Base-by-base conservation (phyloP, 2,888 invertebrate genomes). In the Polia nebulosa region DNA sequence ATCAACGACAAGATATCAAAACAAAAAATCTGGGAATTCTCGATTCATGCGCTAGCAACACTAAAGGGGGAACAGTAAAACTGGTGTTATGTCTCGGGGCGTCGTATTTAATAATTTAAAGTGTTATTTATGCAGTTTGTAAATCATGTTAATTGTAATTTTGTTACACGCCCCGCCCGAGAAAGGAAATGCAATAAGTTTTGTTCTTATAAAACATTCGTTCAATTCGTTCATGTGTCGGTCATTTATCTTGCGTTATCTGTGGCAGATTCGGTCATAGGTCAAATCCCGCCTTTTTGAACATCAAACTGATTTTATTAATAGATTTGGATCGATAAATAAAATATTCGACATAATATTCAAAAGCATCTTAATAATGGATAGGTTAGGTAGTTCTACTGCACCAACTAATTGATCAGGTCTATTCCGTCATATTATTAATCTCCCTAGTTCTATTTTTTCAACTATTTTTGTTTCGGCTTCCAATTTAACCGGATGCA, bases 141-240 rank as follows among this genome's bases (percentile, higher is more conserved):
- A 93, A 93, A 93, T 93, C 93, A 93, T 88, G 85, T 92, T 91
- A 93, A 94, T 93, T 93, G 89, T 90, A 91, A 92, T 93, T 91
- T 92, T 90, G 89, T 90, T 90, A 90, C 85, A 88, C 85, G 86
- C 87, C 86, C 85, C 83, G 71, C 77, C 66, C 68, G 63, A 53
- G 74, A 72, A 76, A 79, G 81, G 85, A 81, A 84, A 85, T 81
- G 85, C 78, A 84, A 85, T 85, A 79, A 73, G 73, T 81, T 81
- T 85, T 84, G 69, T 71, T 74, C 78, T 75, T 82, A 57, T 71
- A 77, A 63, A 67, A 71, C 77, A 84, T 80, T 80, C 80, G 73
- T 82, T 81, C 82, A 85, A 84, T 79, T 82, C 80, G 81, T 82
- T 81, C 82, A 85, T 79, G 75, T 75, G 78, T 81, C 69, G 82